Percentiles rank a stretch among this genome's conserved stretches.
phyloP scores from a whole-genome alignment of 2,797 vertebrate genomes.

The Pristis pectinata region DNA sequence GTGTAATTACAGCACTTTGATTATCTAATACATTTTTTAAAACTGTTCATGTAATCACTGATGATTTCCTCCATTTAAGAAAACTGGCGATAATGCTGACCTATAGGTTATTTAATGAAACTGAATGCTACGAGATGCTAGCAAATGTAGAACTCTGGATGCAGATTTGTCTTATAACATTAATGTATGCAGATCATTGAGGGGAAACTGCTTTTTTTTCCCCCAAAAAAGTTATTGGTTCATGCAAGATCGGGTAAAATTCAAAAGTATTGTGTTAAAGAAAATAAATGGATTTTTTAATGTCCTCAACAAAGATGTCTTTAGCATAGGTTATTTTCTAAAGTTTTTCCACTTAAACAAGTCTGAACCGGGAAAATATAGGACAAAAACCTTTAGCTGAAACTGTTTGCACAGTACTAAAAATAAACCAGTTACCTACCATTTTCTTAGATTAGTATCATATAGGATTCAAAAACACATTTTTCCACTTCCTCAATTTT shows the following conservation, averaged over 20 bases:
- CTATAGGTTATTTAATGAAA: neutral
- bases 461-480: neutral
- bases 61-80: neutral
- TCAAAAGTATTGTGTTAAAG: neutral
- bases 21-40: neutral
- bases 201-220: neutral
- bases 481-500: neutral
- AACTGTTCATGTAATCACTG: neutral
- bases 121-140: neutral
- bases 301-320: neutral
- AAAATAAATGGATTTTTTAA: neutral
- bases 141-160: neutral
- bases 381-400: neutral
- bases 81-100: neutral
- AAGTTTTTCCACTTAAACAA: neutral
- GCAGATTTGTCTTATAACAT: neutral
- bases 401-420: neutral
- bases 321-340: neutral
- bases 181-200: neutral
- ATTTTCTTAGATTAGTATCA: neutral
- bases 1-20: neutral
- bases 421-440: neutral
- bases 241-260: neutral
- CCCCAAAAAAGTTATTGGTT: too few species aligned
- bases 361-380: neutral